Base-by-base conservation (phyloP, 2,888 invertebrate species). In the Sisyra nigra region DNA sequence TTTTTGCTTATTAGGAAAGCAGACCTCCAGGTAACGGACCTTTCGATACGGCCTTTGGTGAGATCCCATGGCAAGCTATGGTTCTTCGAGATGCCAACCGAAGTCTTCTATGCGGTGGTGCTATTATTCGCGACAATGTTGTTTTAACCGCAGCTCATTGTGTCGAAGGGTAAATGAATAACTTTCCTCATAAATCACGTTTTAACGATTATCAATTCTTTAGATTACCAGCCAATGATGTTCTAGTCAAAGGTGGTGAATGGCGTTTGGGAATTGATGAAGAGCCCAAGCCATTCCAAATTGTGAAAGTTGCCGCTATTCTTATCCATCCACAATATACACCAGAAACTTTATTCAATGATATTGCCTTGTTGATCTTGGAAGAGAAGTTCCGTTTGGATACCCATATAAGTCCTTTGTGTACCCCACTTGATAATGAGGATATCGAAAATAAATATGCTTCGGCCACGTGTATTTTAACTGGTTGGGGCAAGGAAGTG, bases 41-140 rank as follows among this genome's bases (percentile, higher is more conserved):
- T 39, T 57, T 72, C 36, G 78, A 81, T 46, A 75, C 75, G 1
- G 74, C 74, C 56, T 85, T 86, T 58, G 84, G 77, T 1, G 85
- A 86, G 63, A 84, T 85, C 54, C 83, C 87, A 45, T 87, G 87
- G 87, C 86, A 87, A 59, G 85, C 83, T 1, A 84, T 87, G 80
- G 68, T 87, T 1, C 62, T 85, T 11, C 70, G 78, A 14, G 77
- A 79, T 53, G 72, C 75, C 1, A 78, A 80, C 57, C 74, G 73
- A 53, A 74, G 78, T 41, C 68, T 85, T 2, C 68, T 86, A 1
- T 87, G 87, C 52, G 84, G 85, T 13, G 87, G 84, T 46, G 83
- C 77, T 19, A 80, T 88, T 52, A 75, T 87, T 48, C 71, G 79
- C 13, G 73, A 74, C 17, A 76, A 81, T 52, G 76, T 80, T 2